Percentiles rank a stretch among this genome's conserved stretches.
Conservation (phyloP, 2,888 invertebrate species). For the Raillietiella orientalis region DNA sequence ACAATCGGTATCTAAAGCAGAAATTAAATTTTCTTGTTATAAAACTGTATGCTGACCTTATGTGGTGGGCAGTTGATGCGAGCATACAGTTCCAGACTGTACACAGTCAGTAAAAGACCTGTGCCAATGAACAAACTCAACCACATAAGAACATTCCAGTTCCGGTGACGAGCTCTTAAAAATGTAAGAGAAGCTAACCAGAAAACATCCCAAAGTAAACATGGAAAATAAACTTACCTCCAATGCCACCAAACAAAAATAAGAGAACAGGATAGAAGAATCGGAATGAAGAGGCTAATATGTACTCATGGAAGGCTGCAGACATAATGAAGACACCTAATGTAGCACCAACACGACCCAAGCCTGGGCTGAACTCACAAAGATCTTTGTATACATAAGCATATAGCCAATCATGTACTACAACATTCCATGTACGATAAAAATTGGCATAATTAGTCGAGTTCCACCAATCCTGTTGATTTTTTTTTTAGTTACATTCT, state of each 20-base stretch:
- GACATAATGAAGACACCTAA: conserved; percentile 39
- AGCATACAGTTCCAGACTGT: conserved; percentile 59
- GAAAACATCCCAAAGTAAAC: conserved; percentile 5
- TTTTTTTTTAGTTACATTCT: not conserved
- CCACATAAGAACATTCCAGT: conserved; percentile 59
- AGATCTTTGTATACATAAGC: conserved; percentile 51
- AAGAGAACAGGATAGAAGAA: conserved; percentile 66
- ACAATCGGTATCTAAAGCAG: conserved; percentile 5
- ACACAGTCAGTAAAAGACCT: conserved; percentile 36
- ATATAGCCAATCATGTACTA: conserved; percentile 80
- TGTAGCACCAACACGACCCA: conserved; percentile 16
- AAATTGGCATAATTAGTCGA: conserved; percentile 41
- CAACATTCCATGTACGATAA: conserved; percentile 80
- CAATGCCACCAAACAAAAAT: conserved; percentile 34
- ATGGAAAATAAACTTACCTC: conserved; percentile 19
- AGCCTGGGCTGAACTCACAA: conserved; percentile 11
- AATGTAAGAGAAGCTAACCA: conserved; percentile 7
- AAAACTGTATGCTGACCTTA: conserved; percentile 10
- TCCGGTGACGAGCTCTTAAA: conserved; percentile 14
- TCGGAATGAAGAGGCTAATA: conserved; percentile 38
- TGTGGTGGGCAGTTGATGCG: conserved; percentile 30
- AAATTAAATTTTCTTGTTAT: not conserved
- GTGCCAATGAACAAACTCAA: conserved; percentile 38
- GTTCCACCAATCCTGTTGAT: conserved; percentile 73
- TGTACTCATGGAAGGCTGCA: conserved; percentile 57